Evolutionary conservation across 2,888 invertebrate genomes (phyloP).

Genomic region (Cataglyphis albicans): DNA sequence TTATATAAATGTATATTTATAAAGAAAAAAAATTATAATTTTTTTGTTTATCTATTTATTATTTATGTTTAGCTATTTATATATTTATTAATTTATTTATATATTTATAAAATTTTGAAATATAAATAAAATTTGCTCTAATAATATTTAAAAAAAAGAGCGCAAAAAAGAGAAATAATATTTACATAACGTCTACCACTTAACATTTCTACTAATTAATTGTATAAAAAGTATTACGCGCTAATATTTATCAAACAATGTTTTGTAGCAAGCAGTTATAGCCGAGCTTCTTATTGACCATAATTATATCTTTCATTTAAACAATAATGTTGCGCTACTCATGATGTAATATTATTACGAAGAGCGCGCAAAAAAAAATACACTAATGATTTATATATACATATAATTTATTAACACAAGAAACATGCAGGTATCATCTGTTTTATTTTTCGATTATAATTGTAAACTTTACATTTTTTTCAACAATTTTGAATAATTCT

Average conservation of each 20-base stretch:
- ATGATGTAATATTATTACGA: conserved; percentile 13
- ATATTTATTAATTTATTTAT: not conserved
- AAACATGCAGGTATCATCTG: not conserved
- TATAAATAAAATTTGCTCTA: not conserved
- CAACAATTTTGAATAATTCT: not conserved
- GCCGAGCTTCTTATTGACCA: not conserved
- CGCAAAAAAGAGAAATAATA: not conserved
- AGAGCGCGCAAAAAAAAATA: not conserved
- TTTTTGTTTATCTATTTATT: not conserved
- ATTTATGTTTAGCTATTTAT: not conserved
- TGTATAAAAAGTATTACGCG: not conserved
- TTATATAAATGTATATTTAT: no score
- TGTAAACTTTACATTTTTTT: not conserved
- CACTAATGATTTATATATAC: not conserved
- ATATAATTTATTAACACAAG: not conserved
- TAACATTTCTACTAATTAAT: not conserved
- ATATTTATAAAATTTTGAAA: not conserved
- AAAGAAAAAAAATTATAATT: not conserved
- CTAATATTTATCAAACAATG: not conserved
- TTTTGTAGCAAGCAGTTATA: not conserved
- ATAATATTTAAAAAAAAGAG: not conserved
- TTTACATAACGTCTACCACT: not conserved
- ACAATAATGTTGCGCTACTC: not conserved
- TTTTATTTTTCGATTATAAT: not conserved
- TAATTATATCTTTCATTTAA: not conserved